phyloP scores from a whole-genome alignment of 2,888 invertebrate genomes.

The Drepanosiphum platanoidis region DNA sequence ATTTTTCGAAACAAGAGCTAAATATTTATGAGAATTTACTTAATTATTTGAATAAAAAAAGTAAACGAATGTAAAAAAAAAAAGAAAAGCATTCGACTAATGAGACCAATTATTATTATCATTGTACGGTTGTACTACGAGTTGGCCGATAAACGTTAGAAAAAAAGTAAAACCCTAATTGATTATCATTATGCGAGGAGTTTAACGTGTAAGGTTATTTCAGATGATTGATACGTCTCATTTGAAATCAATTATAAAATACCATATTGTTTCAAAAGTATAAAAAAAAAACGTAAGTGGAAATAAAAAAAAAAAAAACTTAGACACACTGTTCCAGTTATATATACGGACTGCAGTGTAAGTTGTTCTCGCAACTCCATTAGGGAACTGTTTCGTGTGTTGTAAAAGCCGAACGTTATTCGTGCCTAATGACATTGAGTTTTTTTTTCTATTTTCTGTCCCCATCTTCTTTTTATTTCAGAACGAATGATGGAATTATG shows the following conservation, averaged over 20 bases:
- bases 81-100: too few relatives aligned
- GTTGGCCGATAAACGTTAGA: neutral
- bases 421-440: slow-evolving; percentile 45
- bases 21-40: neutral
- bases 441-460: neutral
- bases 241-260: slow-evolving; percentile 38
- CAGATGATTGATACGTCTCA: slow-evolving; percentile 11
- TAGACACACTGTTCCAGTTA: slow-evolving; percentile 19
- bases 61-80: neutral
- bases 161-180: neutral
- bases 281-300: slow-evolving; percentile 12
- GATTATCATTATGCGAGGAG: neutral
- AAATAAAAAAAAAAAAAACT: slow-evolving; percentile 24
- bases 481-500: slow-evolving; percentile 33
- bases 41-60: neutral
- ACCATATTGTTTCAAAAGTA: slow-evolving; percentile 24
- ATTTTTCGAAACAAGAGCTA: neutral
- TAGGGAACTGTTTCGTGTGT: slow-evolving; percentile 26
- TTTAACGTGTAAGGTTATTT: neutral
- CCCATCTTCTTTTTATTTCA: slow-evolving; percentile 9
- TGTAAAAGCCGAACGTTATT: slow-evolving; percentile 31
- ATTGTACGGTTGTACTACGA: neutral
- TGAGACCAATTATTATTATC: too few relatives aligned
- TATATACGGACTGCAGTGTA: neutral
- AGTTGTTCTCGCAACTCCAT: slow-evolving; percentile 46